Base-by-base conservation (phyloP, 2,113 vertebrate species). In the Xenotilapia longispinis region DNA sequence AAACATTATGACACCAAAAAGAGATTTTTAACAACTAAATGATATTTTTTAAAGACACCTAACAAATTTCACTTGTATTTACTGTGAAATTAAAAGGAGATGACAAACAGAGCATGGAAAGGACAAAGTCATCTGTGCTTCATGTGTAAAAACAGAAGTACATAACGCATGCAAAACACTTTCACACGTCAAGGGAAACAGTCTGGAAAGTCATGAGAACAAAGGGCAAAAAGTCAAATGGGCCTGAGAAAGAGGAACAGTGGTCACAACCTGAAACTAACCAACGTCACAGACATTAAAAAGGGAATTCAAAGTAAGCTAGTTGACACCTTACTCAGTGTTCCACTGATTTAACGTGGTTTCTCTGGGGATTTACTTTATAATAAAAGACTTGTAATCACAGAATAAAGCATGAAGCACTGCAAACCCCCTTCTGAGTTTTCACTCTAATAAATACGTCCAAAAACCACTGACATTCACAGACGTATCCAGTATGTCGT, bases 191-290 rank as follows among this genome's bases (percentile, higher is more conserved):
- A 89, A n/a, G 9, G 19, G 15, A 19, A 73, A 33, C 12, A 36
- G 54, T 55, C 45, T 63, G 81, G 45, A 53, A 85, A 85, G 70
- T 89, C 82, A 53, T 68, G 79, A 87, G 84, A 84, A 79, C 40
- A 82, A 63, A 51, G 70, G 14, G 42, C 42, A 75, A 88, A 81
- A n/a, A 11, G 53, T 23, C n/a, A 47, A 60, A 60, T 5, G 12
- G 6, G 3, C 10, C 40, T 38, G 54, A 88, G n/a, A 93, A 92
- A 92, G 88, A 92, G 91, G 92, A 93, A 93, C 87, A 14, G 4
- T 1, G 8, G 65, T 84, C 89, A 92, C 80, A 89, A 84, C 70
- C 10, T 87, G 45, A 87, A 85, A 70, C 55, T 11, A 55, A 68
- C 40, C 3, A 49, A 81, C n/a, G 54, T 40, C 15, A 53, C 4